Conservation (phyloP, 1,140 invertebrate species). For the Acromyrmex charruanus region DNA sequence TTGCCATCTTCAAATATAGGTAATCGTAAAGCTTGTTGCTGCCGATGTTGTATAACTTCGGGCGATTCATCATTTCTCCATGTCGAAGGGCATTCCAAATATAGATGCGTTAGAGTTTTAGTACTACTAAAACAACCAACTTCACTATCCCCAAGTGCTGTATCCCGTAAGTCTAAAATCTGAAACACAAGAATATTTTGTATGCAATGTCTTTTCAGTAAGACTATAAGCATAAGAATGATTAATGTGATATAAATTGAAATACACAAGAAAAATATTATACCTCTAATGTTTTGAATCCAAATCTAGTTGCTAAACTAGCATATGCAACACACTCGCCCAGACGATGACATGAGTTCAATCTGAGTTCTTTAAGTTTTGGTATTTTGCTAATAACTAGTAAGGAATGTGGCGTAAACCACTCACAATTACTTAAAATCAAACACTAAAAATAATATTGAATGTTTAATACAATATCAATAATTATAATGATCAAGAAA, state of each 20-base stretch:
- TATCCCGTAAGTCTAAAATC: slow-evolving; percentile 89
- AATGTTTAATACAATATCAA: not conserved
- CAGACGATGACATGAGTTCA: slow-evolving; percentile 89
- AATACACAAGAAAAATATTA: slow-evolving; percentile 9
- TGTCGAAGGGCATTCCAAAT: slow-evolving; percentile 86
- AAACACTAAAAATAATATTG: slow-evolving; percentile 86
- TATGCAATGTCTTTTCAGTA: not conserved
- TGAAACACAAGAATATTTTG: slow-evolving; percentile 71
- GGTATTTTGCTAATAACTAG: slow-evolving; percentile 90
- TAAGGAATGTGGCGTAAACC: slow-evolving; percentile 90
- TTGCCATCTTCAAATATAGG: slow-evolving; percentile 79
- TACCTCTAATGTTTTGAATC: slow-evolving; percentile 90
- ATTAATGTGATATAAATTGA: slow-evolving; percentile 15
- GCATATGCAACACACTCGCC: slow-evolving; percentile 92
- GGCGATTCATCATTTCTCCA: slow-evolving; percentile 68
- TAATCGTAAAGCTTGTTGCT: slow-evolving; percentile 52
- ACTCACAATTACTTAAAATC: slow-evolving; percentile 90
- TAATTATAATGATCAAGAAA: not conserved
- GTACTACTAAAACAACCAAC: slow-evolving; percentile 89
- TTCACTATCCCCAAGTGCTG: slow-evolving; percentile 90
- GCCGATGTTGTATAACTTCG: slow-evolving; percentile 66
- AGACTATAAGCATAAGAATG: not conserved
- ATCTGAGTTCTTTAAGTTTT: slow-evolving; percentile 87
- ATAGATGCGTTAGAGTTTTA: slow-evolving; percentile 88
- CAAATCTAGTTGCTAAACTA: slow-evolving; percentile 90